Evolutionary conservation across 2,113 vertebrate genomes (phyloP).

Genomic region (Lanius collurio): DNA sequence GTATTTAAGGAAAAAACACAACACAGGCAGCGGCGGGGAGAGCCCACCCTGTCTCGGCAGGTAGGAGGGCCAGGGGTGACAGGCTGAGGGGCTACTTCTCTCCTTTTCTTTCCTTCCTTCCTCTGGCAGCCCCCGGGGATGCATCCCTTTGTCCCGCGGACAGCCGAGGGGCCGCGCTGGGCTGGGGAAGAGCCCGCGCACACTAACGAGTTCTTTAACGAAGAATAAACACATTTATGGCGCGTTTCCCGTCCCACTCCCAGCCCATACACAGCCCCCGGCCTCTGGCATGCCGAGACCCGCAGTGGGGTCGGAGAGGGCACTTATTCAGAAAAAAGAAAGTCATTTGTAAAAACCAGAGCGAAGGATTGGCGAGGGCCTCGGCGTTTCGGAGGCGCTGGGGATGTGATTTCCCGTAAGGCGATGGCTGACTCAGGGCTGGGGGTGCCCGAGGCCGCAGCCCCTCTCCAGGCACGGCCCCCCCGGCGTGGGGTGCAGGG

Average conservation of each 20-base stretch:
- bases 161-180: background rate
- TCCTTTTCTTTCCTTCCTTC: slow-evolving; percentile 29
- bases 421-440: background rate
- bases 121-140: background rate
- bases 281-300: background rate
- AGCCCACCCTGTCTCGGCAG: background rate
- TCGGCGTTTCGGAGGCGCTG: background rate
- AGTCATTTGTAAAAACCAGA: background rate
- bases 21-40: background rate
- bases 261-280: background rate
- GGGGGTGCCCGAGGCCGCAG: background rate
- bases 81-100: background rate
- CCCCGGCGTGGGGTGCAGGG: fast-evolving
- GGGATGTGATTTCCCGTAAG: background rate
- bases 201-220: background rate
- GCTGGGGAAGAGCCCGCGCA: background rate
- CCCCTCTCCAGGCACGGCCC: background rate
- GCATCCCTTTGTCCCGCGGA: slow-evolving; percentile 10
- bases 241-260: background rate
- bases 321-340: background rate
- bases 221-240: background rate
- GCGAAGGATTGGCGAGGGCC: background rate
- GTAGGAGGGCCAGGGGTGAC: background rate
- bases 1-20: background rate
- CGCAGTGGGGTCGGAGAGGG: background rate